Evolutionary conservation across 2,888 invertebrate genomes (phyloP), one percentile per base, ranked within the genome.

Genomic region (Drosophila mettleri): DNA sequence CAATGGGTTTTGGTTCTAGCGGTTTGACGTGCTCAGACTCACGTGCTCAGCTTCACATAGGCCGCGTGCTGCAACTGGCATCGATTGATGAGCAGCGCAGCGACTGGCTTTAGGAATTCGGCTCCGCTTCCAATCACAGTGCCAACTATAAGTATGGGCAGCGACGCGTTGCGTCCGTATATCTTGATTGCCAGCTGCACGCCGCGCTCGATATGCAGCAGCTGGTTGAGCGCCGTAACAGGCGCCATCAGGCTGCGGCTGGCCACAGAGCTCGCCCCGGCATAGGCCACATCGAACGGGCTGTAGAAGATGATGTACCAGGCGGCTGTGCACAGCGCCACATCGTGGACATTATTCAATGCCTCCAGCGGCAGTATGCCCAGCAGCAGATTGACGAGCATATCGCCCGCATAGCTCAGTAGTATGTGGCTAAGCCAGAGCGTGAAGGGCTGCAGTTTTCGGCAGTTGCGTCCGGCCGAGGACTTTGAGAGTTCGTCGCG

Each of bases 281-380:
- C 10, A 24, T 69, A 46, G 1, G 45, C 77, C 8, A 69, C 34
- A 18, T 85, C 86, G 31, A 66, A 70, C 34, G 85, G 87, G 39
- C 74, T 77, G 22, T 85, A 85, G 60, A 85, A 85, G 6, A 85
- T 65, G 24, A 81, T 41, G 53, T 85, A 85, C 85, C 85, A 85
- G 18, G 72, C 60, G 0, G 59, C 18, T 1, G 86, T 69, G 33
- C 74, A 70, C 0, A 87, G 24, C 5, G 78, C 9, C 2, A 85
- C 58, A 31, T 85, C 85, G 10, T 69, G 51, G 0, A 62, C 29
- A 33, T 80, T 77, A 51, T 79, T 74, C 5, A 85, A 67, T 8
- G 83, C 74, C 18, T 87, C 83, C 16, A 85, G 61, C 0, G 85
- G 85, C 22, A 86, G 18, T 3, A 43, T 66, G 14, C 88, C 86